Conservation (phyloP, 2,888 invertebrate genomes). For the Liopterus haemorrhoidalis region DNA sequence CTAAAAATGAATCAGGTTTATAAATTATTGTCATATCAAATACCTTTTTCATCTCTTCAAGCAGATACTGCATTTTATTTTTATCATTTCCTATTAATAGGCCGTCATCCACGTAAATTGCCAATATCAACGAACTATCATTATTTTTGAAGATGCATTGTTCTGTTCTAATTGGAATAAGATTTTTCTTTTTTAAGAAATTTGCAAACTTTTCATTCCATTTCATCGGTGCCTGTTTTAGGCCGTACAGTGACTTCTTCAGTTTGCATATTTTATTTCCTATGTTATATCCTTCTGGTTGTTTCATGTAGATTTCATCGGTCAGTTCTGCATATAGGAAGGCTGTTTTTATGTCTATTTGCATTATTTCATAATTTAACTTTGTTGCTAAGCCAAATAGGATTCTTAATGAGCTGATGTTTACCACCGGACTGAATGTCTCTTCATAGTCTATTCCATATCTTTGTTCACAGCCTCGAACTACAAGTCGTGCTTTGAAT, state of each 20-base stretch:
- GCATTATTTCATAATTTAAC: not conserved
- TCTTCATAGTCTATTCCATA: conserved; percentile 2
- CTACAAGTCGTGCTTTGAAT: conserved; percentile 29
- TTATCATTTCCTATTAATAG: too few relatives aligned
- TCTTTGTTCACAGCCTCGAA: conserved; percentile 28
- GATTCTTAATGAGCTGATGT: not conserved
- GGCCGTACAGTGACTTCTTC: conserved; percentile 3
- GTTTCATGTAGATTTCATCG: conserved; percentile 2
- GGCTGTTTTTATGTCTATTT: conserved; percentile 2
- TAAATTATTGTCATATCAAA: too few relatives aligned
- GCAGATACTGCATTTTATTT: too few relatives aligned
- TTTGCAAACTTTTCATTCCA: too few relatives aligned
- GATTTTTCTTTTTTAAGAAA: too few relatives aligned
- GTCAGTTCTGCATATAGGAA: conserved; percentile 2
- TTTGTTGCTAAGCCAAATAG: not conserved
- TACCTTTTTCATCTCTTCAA: too few relatives aligned
- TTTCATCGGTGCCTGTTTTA: conserved; percentile 5
- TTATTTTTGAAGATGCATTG: too few relatives aligned
- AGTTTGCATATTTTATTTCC: not conserved
- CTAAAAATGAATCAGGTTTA: too few relatives aligned
- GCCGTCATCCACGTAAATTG: too few relatives aligned
- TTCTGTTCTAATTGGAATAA: too few relatives aligned
- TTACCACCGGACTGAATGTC: conserved; percentile 6
- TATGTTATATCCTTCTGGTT: conserved; percentile 2
- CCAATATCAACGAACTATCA: too few relatives aligned